Percentiles rank a stretch among this genome's conserved stretches.
Conservation (phyloP, 2,113 vertebrate species). For the Podarcis cretensis region DNA sequence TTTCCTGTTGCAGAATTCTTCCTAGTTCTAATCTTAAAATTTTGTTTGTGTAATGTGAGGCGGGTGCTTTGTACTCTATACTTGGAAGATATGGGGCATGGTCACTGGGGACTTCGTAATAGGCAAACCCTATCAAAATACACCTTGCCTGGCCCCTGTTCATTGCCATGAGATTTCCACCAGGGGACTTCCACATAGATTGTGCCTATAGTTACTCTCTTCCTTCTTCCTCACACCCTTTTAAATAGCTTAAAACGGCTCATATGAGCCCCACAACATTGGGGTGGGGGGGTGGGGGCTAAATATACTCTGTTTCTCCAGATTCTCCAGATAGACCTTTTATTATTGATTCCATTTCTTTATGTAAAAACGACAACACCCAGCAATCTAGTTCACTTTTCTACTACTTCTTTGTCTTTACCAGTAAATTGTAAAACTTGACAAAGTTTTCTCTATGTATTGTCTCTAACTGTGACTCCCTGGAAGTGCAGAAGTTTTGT, state of each 20-base stretch:
- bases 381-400: slow-evolving; percentile 32
- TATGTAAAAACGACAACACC: not conserved
- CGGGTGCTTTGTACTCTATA: not conserved
- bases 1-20: not conserved
- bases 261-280: not conserved
- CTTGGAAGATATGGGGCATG: not conserved
- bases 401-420: slow-evolving; percentile 36
- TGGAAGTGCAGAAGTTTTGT: not conserved
- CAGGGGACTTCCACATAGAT: not conserved
- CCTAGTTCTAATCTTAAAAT: not conserved
- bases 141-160: not conserved
- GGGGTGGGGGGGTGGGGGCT: not conserved
- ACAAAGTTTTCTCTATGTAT: slow-evolving; percentile 27
- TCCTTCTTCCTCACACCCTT: not conserved
- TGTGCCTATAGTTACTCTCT: too few species aligned
- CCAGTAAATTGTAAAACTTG: slow-evolving; percentile 49
- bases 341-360: not conserved
- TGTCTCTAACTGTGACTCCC: slow-evolving; percentile 47
- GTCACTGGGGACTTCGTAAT: not conserved
- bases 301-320: not conserved
- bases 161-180: not conserved
- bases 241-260: not conserved
- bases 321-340: slow-evolving; percentile 30
- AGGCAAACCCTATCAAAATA: not conserved
- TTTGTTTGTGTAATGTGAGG: not conserved